Evolutionary conservation across 2,113 vertebrate species (phyloP).

Genomic region (Sarotherodon lohbergeri): DNA sequence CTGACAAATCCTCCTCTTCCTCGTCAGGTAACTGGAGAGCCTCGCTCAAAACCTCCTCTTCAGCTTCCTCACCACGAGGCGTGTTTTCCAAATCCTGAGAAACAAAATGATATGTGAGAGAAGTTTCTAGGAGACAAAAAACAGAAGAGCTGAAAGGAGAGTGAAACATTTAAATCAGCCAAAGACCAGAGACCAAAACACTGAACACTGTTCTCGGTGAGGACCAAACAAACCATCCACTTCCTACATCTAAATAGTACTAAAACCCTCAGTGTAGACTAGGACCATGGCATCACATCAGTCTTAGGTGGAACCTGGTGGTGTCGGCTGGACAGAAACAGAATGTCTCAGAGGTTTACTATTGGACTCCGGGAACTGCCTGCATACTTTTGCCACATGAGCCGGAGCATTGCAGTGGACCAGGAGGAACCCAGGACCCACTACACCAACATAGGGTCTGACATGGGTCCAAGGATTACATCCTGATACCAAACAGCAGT

Average conservation of each 20-base stretch:
- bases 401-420: fast-evolving
- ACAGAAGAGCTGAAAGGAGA: background rate
- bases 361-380: background rate
- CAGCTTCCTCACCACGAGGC: conserved; percentile 62
- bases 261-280: background rate
- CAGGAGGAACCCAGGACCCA: background rate
- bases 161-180: background rate
- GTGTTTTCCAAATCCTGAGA: conserved; percentile 83
- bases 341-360: fast-evolving
- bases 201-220: background rate
- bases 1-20: conserved; percentile 90
- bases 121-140: background rate
- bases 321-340: background rate
- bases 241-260: background rate
- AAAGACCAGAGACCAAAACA: background rate
- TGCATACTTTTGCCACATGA: fast-evolving
- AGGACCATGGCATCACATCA: background rate
- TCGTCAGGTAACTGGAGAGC: conserved; percentile 87
- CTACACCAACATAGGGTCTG: background rate
- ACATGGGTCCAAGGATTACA: background rate
- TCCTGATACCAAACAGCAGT: background rate
- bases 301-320: background rate
- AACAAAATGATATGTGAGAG: background rate
- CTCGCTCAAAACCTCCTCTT: conserved; percentile 84
- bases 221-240: fast-evolving